Evolutionary conservation across 2,888 invertebrate species (phyloP).

Genomic region (Teleogryllus oceanicus): DNA sequence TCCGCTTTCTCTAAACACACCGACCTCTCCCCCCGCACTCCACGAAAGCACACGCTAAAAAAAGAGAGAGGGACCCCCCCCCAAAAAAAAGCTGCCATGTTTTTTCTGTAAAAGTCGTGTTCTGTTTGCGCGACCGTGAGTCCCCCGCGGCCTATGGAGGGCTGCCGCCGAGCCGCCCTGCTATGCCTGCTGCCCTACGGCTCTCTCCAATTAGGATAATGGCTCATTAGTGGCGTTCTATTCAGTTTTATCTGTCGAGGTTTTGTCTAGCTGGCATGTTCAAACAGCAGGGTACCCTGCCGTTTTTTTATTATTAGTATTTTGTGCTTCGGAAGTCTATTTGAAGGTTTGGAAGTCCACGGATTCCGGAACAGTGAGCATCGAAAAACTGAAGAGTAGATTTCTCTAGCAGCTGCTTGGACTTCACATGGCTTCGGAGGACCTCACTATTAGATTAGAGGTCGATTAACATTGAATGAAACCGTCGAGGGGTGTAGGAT

Average conservation of each 20-base stretch:
- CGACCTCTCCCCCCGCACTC: neutral
- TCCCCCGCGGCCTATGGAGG: neutral
- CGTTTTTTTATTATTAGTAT: neutral
- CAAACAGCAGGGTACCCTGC: neutral
- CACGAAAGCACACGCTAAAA: no score
- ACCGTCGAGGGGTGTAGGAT: no score
- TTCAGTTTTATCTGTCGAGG: neutral
- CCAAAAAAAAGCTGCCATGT: neutral
- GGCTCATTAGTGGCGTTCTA: neutral
- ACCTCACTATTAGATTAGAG: no score
- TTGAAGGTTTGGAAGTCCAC: no score
- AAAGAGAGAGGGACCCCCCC: neutral
- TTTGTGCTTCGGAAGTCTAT: no score
- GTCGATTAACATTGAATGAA: no score
- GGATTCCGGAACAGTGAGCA: no score
- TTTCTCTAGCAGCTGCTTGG: no score
- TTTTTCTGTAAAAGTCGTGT: slow-evolving; percentile 12
- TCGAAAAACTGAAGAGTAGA: no score
- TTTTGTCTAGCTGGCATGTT: neutral
- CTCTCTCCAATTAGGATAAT: slow-evolving; percentile 10
- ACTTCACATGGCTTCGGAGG: no score
- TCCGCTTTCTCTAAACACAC: neutral
- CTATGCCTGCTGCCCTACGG: neutral
- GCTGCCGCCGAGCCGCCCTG: neutral
- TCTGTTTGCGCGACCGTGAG: neutral